Base-by-base conservation (phyloP, 2,113 vertebrate species). In the Pluvianellus socialis region DNA sequence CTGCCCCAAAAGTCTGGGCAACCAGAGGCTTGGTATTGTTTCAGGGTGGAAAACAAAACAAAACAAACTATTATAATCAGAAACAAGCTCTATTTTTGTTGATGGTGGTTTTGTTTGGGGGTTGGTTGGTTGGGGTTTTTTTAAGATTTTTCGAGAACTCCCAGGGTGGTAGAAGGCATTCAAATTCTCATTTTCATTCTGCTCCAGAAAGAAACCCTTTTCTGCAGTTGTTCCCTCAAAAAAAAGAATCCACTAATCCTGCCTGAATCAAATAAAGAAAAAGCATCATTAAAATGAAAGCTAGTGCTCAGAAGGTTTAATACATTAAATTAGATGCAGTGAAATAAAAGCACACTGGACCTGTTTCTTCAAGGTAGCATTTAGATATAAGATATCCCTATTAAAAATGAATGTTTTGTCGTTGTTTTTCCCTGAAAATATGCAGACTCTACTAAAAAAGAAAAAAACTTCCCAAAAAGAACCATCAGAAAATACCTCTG, bases 251-350 rank as follows among this genome's bases (percentile, higher is more conserved):
- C 59, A 33, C 42, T 63, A 89, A 62, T 28, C 50, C 47, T 83
- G 50, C 56, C 56, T n/a, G 59, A 88, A 63, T 91, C 38, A 63
- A 77, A 81, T 81, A 42, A 71, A 95, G 59, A 56, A 73, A 63
- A 86, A 80, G 68, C 83, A 88, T 80, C 55, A 62, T 74, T 86
- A 58, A 67, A 71, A 96, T 84, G 68, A 81, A 92, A 96, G 76
- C 18, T 2, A 7, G 11, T 14, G n/a, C 79, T 95, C 50, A 74
- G 72, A 86, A 94, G 55, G 75, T 81, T 95, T 95, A 84, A 92
- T 55, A 42, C 35, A 50, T 86, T 62, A 77, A 84, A 89, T 84
- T 45, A 92, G 80, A 87, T 71, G 70, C 47, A 63, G 42, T 21
- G 50, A 84, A 87, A 91, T 52, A 86, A 89, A 95, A 80, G 32